These are phyloP conservation scores for Choloepus hoffmanni DNA, from an alignment of 2,113 vertebrate genomes.

Conservation along the genomic window DNA sequence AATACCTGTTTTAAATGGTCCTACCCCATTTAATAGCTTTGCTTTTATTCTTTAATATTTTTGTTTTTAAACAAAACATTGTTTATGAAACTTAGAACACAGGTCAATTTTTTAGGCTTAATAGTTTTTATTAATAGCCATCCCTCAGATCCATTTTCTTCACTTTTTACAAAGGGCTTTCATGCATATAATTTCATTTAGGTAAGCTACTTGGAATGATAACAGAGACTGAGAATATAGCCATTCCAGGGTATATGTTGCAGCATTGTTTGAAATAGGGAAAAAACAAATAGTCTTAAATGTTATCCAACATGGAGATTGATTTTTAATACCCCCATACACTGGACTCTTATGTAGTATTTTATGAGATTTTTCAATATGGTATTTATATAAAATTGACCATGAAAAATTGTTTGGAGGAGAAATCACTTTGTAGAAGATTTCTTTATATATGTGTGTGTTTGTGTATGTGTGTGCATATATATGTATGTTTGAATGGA, in stretches of 20 bases:
- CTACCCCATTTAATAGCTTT: not conserved
- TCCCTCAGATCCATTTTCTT: not conserved
- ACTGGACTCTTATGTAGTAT: not conserved
- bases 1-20: not conserved
- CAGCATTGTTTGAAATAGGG: not conserved
- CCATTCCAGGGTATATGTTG: not conserved
- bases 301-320: not conserved
- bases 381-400: not conserved
- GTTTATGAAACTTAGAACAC: not conserved
- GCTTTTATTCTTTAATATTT: constrained; percentile 3
- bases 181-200: not conserved
- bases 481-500: not conserved
- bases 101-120: not conserved
- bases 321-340: not conserved
- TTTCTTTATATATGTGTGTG: not conserved
- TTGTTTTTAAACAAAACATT: not conserved
- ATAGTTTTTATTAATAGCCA: not conserved
- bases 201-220: not conserved
- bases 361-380: not conserved
- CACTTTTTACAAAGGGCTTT: not conserved
- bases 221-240: not conserved
- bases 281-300: not conserved
- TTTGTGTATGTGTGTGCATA: not conserved
- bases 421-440: not conserved
- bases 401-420: not conserved